A percentile compares a stretch with the other conserved stretches of the same genome.
phyloP scores from a whole-genome alignment of 2,797 vertebrate genomes.

The Anomalospiza imberbis region DNA sequence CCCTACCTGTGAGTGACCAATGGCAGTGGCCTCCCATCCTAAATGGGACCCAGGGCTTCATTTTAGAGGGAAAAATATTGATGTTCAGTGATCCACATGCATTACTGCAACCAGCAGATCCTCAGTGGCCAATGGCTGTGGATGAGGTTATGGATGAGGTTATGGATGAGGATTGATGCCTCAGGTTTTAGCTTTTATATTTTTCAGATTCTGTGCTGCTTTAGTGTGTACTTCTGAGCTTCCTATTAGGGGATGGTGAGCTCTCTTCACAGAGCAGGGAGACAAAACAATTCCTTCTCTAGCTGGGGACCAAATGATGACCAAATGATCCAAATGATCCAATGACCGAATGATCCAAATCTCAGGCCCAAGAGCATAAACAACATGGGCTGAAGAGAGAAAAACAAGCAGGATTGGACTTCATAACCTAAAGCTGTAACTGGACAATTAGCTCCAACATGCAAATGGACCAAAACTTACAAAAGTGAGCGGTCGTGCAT shows the following conservation, averaged over 20 bases:
- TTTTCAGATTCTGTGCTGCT: not conserved
- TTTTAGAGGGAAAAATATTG: not conserved
- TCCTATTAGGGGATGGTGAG: not conserved
- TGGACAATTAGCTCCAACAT: not conserved
- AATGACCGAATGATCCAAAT: not conserved
- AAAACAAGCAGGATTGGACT: not conserved
- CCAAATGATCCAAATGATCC: not conserved
- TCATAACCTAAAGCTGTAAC: rapidly evolving
- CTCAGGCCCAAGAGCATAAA: not conserved
- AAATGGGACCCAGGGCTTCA: not conserved
- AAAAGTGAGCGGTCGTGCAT: rapidly evolving
- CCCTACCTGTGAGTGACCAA: rapidly evolving
- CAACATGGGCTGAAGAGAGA: not conserved
- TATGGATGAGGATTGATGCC: not conserved
- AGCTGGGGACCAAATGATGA: not conserved
- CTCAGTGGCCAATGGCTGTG: not conserved
- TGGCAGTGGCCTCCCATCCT: rapidly evolving
- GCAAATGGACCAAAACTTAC: not conserved
- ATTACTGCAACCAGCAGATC: rapidly evolving
- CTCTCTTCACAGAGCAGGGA: not conserved
- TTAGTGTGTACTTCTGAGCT: not conserved
- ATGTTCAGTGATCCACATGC: rapidly evolving
- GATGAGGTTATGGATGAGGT: not conserved
- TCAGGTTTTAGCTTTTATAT: not conserved
- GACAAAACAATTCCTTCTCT: not conserved